Evolutionary conservation across 2,797 vertebrate species (phyloP).

Genomic region (Poecile montanus): DNA sequence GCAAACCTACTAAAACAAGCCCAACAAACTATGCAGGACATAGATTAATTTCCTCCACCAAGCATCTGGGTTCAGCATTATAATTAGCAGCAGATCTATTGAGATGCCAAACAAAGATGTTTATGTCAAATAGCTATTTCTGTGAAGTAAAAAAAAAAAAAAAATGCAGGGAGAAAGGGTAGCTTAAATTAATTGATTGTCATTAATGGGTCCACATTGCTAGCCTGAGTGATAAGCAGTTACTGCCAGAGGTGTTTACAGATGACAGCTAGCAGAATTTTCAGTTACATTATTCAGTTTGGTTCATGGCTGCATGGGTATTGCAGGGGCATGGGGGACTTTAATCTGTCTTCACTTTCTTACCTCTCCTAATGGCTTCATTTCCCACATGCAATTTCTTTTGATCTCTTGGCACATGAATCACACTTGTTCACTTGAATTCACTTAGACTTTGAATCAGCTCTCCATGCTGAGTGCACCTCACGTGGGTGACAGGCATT

Average conservation of each 20-base stretch:
- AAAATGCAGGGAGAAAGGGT: not conserved
- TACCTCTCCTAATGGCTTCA: not conserved
- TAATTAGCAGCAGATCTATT: conserved; percentile 72
- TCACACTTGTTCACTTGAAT: conserved; percentile 15
- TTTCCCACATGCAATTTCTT: not conserved
- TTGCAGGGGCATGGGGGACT: not conserved
- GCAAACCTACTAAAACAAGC: conserved; percentile 68
- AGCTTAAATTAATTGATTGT: conserved; percentile 26
- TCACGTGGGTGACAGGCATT: not conserved
- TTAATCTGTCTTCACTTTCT: not conserved
- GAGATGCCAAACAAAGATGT: conserved; percentile 67
- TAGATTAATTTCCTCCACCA: conserved; percentile 68
- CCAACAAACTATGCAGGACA: conserved; percentile 62
- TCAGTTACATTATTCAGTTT: not conserved
- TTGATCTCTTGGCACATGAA: conserved; percentile 5
- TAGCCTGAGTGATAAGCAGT: conserved; percentile 14
- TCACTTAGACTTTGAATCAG: not conserved
- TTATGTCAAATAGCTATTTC: conserved; percentile 65
- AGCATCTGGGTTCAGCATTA: conserved; percentile 70
- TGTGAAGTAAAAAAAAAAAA: not conserved
- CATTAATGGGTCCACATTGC: conserved; percentile 12
- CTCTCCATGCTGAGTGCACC: not conserved
- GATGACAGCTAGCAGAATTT: not conserved
- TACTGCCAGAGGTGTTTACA: conserved; percentile 21
- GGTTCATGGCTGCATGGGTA: not conserved